Base-by-base conservation (phyloP, 2,888 invertebrate genomes). In the Theretra japonica region DNA sequence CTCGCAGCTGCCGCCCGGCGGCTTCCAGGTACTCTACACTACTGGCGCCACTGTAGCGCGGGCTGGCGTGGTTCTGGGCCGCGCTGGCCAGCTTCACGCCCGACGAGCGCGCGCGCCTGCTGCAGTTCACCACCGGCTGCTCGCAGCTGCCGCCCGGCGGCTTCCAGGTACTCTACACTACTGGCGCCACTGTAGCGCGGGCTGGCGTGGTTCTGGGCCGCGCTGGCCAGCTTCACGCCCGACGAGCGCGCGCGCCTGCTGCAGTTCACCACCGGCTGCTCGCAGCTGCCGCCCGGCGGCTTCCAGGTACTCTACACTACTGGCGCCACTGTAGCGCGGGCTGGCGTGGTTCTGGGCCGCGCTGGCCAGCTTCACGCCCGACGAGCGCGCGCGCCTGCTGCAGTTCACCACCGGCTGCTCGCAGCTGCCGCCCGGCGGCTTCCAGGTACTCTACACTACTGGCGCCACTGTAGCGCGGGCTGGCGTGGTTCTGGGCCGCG, bases 331-430 rank as follows among this genome's bases (percentile, higher is more conserved):
- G n/a, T n/a, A 97, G 73, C 96, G 98, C 76, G 96, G 98, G 71
- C 95, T 98, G 74, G 97, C 30, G 56, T 87, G 87, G 87, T 80
- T 87, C 79, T 87, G 87, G 87, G 84, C 86, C 4, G 97, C 98
- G 28, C 96, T 98, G 56, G 96, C 97, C 77, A 97, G 97, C 91
- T 98, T 98, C 88, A 97, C 84, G 97, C 73, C 97, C 96, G 90
- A 98, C 87, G 98, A 99, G 95, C 98, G 99, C 96, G 98, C 98
- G 2, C 94, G 98, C 57, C 95, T 99, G 81, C 94, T 98, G 83
- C 99, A 99, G 94, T 99, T 99, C 90, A 97, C 98, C 57, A 98
- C 98, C 0, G 98, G 99, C 73, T 98, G 98, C 90, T 97, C 98
- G 57, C 98, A 98, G 91, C 95, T 99, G 84, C 99, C 93, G 71